A percentile compares a stretch with the other conserved stretches of the same genome.
These are phyloP conservation scores for Meghimatium bilineatum DNA, from an alignment of 2,888 invertebrate species.

Conservation along the genomic window DNA sequence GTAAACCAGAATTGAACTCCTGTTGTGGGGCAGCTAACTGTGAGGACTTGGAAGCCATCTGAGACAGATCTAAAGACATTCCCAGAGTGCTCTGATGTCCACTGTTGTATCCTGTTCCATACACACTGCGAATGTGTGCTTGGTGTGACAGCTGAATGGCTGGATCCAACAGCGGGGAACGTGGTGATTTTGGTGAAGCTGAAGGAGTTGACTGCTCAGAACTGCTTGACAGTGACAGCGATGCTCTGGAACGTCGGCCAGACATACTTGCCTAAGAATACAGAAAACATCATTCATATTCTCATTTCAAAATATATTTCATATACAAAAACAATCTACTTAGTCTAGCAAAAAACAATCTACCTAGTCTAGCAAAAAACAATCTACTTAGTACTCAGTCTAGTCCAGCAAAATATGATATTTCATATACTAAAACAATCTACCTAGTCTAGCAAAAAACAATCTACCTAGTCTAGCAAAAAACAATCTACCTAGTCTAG, in stretches of 20 bases:
- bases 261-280: conserved; percentile 25
- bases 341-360: too few relatives aligned
- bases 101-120: conserved; percentile 43
- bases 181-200: conserved; percentile 45
- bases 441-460: too few relatives aligned
- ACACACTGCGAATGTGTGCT: conserved; percentile 66
- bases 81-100: background rate
- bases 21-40: background rate
- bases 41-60: background rate
- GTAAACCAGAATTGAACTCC: background rate
- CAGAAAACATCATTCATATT: background rate
- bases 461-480: too few relatives aligned
- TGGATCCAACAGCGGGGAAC: conserved; percentile 59
- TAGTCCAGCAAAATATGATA: too few relatives aligned
- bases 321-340: background rate
- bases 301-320: background rate
- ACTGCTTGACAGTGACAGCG: conserved; percentile 36
- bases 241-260: conserved; percentile 10
- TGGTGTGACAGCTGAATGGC: conserved; percentile 69
- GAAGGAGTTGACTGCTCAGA: conserved; percentile 46
- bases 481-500: too few relatives aligned
- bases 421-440: too few relatives aligned
- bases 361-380: too few relatives aligned
- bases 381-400: too few relatives aligned
- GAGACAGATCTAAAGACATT: background rate